Evolutionary conservation across 2,797 vertebrate genomes (phyloP), one percentile per base, ranked within the genome.

Genomic region (Fistularia commersonii): DNA sequence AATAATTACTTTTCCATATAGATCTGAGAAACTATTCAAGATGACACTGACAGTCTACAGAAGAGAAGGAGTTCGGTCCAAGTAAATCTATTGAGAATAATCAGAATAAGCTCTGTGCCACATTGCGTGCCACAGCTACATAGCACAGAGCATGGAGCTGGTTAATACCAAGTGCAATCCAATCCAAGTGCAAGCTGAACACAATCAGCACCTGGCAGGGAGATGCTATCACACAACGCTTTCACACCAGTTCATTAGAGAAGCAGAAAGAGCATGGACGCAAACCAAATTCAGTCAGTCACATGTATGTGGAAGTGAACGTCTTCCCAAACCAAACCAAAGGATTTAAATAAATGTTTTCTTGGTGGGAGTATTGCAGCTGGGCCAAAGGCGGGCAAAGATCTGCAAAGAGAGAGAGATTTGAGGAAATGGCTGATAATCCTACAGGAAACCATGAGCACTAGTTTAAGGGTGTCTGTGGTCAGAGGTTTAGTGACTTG

Each of bases 391-490:
- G 61, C 2, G 53, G 70, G 71, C 60, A 72, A 50, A 54, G 44
- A 64, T 41, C 66, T 67, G 66, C 61, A 66, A 66, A 79, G 51
- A 23, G 48, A 54, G 44, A 46, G 11, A 63, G 61, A 69, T 74
- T 65, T 67, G 48, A 79, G 78, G 77, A 83, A 86, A 76, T 76
- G 77, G 64, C 69, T 76, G 75, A 82, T 75, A 69, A 77, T 78
- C 74, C 76, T 70, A 79, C 72, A 76, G 80, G 81, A 84, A 82
- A 83, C 52, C 50, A 36, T 59, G 65, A 78, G 51, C 50, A 48
- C 13, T 56, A 51, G 41, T 68, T 79, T 61, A 31, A 56, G 42
- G 54, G 61, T 15, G 66, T 50, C 43, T 82, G 76, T 74, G 78
- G 75, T 67, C 61, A 58, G 71, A 66, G 45, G 45, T 62, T 65